Evolutionary conservation across 2,113 vertebrate species (phyloP).

Genomic region (Amblyopsis rosae): DNA sequence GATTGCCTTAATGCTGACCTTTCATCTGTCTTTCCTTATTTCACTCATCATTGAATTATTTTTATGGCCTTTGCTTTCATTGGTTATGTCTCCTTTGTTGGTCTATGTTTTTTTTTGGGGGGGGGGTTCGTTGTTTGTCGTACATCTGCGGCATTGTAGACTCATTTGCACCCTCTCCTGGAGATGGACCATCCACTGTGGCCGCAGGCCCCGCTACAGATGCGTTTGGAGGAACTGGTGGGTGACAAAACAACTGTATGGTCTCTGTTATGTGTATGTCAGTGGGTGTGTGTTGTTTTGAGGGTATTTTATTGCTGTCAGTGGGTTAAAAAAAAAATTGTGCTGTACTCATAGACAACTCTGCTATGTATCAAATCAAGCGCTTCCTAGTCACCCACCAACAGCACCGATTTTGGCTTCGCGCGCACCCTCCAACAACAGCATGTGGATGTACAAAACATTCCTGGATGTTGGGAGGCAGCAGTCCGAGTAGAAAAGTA

Average conservation of each 20-base stretch:
- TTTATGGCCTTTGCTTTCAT: background rate
- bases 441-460: too few species aligned
- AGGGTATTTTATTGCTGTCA: slow-evolving; percentile 12
- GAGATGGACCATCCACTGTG: slow-evolving; percentile 89
- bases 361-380: too few species aligned
- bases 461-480: too few species aligned
- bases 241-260: slow-evolving; percentile 73
- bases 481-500: too few species aligned
- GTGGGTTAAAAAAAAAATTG: background rate
- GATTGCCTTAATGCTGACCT: slow-evolving; percentile 61
- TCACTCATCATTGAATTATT: slow-evolving; percentile 70
- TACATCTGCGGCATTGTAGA: slow-evolving; percentile 72
- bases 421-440: too few species aligned
- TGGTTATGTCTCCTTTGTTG: background rate
- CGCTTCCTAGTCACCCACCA: too few species aligned
- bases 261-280: background rate
- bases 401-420: too few species aligned
- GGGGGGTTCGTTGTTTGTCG: background rate
- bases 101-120: background rate
- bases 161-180: slow-evolving; percentile 97
- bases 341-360: too few species aligned
- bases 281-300: background rate
- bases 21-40: slow-evolving; percentile 43
- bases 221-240: slow-evolving; percentile 99
- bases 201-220: slow-evolving; percentile 90